These are phyloP conservation scores for Poecilia picta DNA, from an alignment of 2,797 vertebrate genomes.

Conservation along the genomic window DNA sequence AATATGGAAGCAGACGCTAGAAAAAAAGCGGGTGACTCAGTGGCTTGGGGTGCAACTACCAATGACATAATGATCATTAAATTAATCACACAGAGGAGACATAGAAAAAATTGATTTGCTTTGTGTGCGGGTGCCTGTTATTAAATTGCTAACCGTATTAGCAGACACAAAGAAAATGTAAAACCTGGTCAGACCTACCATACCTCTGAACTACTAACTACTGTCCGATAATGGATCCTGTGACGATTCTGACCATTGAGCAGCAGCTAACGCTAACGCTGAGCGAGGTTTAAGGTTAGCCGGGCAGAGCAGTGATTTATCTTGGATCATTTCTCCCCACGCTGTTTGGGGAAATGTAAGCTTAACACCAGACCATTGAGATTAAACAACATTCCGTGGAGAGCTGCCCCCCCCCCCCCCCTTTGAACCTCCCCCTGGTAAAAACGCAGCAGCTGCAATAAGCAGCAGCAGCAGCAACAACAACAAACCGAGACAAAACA, in stretches of 20 bases:
- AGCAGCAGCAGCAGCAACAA: background rate
- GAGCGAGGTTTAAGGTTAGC: conserved; percentile 23
- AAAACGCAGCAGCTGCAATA: conserved; percentile 33
- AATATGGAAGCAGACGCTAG: conserved; percentile 33
- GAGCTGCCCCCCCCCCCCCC: background rate
- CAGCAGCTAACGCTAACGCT: conserved; percentile 67
- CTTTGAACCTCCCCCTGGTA: conserved; percentile 25
- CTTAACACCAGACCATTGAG: background rate
- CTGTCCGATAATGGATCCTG: conserved; percentile 67
- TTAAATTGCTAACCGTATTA: background rate
- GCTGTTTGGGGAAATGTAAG: background rate
- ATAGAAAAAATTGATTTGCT: accelerated
- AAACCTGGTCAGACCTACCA: conserved; percentile 22
- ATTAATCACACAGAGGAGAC: background rate
- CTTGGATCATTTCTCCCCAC: background rate
- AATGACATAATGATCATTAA: background rate
- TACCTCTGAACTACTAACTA: background rate
- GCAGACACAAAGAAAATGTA: background rate
- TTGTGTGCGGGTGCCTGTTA: background rate
- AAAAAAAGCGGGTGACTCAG: conserved; percentile 30
- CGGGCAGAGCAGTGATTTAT: background rate
- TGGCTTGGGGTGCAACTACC: conserved; percentile 30
- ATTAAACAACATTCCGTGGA: background rate
- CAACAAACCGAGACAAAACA: conserved; percentile 59
- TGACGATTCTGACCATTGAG: conserved; percentile 32